A percentile compares a stretch with the other conserved stretches of the same genome.
phyloP scores from a whole-genome alignment of 2,113 vertebrate genomes.

The Pungitius pungitius region DNA sequence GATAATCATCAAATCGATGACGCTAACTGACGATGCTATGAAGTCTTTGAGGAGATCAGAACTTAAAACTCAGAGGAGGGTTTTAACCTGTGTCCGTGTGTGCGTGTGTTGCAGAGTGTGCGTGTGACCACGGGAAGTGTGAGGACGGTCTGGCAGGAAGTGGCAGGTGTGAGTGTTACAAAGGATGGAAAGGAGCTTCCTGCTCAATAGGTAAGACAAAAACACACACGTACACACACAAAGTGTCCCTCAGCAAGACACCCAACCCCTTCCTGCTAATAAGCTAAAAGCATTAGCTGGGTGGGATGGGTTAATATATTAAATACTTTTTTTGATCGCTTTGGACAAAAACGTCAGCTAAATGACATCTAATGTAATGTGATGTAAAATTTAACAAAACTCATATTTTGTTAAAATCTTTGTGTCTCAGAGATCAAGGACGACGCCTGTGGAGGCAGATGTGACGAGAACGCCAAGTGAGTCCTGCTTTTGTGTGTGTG shows the following conservation, averaged over 20 bases:
- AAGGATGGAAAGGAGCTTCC: conserved; percentile 87
- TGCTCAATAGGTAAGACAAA: conserved; percentile 85
- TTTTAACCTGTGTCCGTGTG: background rate
- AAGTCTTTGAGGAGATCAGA: background rate
- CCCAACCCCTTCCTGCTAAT: no score
- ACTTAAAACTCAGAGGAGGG: background rate
- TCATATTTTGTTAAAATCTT: conserved; percentile 7
- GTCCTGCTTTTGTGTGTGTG: conserved; percentile 64
- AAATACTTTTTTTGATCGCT: no score
- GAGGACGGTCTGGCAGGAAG: conserved; percentile 87
- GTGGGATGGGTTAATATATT: no score
- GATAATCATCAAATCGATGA: background rate
- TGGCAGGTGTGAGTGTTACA: conserved; percentile 87
- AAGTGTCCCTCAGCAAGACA: no score
- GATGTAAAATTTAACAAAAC: background rate
- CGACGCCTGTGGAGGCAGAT: conserved; percentile 85
- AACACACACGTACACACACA: background rate
- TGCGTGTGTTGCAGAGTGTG: conserved; percentile 83
- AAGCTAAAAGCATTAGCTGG: no score
- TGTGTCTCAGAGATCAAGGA: conserved; percentile 78
- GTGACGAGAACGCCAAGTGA: conserved; percentile 90
- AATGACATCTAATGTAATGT: no score
- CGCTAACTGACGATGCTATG: background rate
- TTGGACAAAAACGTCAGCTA: no score
- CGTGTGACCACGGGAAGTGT: conserved; percentile 88